A percentile compares a stretch with the other conserved stretches of the same genome.
phyloP scores from a whole-genome alignment of 2,113 vertebrate genomes.

The Myiozetetes cayanensis region DNA sequence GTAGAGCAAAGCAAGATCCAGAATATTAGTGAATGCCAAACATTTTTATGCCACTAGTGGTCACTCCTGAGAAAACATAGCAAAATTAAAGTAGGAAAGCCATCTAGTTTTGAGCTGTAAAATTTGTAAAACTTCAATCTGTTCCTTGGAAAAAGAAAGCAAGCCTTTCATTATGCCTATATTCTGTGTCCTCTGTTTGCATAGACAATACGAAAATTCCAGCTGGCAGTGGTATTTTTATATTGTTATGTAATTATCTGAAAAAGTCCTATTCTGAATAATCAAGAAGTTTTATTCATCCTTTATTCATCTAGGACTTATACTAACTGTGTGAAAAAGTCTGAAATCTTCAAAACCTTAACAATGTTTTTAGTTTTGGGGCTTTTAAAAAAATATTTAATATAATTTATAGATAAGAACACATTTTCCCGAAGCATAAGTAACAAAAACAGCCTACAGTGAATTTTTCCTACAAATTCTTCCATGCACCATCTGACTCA shows the following conservation, averaged over 20 bases:
- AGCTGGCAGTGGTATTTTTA: background rate
- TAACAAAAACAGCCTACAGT: background rate
- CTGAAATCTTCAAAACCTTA: background rate
- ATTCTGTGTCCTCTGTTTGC: background rate
- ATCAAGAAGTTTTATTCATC: background rate
- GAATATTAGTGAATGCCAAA: background rate
- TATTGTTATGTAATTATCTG: background rate
- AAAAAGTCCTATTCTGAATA: background rate
- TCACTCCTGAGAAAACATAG: background rate
- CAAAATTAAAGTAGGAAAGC: background rate
- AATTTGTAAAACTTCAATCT: background rate
- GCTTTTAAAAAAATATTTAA: background rate
- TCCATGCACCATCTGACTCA: background rate
- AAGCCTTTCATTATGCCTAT: background rate
- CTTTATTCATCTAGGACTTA: background rate
- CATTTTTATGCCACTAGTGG: background rate
- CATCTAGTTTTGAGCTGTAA: background rate
- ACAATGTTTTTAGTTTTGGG: background rate
- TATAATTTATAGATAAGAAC: background rate
- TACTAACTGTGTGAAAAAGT: background rate
- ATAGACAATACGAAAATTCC: background rate
- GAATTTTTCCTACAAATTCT: background rate
- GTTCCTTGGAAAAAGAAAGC: background rate
- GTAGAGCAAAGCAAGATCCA: background rate
- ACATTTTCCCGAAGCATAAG: background rate